Conservation (phyloP, 2,888 invertebrate species). For the Agrochola lota region DNA sequence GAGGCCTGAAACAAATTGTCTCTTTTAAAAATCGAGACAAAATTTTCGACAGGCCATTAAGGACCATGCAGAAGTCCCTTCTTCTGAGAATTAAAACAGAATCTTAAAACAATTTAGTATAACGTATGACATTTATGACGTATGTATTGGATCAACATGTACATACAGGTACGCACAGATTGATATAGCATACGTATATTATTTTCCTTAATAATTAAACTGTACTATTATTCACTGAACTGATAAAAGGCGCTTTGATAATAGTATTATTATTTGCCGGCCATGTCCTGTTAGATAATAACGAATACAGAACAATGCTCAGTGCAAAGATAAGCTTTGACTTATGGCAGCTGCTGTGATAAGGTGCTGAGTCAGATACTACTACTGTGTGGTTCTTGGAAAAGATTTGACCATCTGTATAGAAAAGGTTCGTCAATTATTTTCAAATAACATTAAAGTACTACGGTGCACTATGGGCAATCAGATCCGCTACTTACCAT, state of each 20-base stretch:
- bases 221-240: conserved; percentile 11
- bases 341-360: conserved; percentile 29
- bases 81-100: neutral
- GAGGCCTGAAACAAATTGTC: too few relatives aligned
- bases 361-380: neutral
- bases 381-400: neutral
- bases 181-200: neutral
- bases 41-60: too few relatives aligned
- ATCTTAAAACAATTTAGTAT: neutral
- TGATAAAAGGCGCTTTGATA: conserved; percentile 34
- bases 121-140: neutral
- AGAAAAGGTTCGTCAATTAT: neutral
- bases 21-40: too few relatives aligned
- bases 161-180: neutral
- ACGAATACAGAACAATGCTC: conserved; percentile 27
- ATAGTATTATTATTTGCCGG: conserved; percentile 22
- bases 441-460: too few relatives aligned
- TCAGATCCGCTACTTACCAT: neutral
- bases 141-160: neutral
- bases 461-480: neutral
- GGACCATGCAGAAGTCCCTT: too few relatives aligned
- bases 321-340: conserved; percentile 32
- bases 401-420: neutral
- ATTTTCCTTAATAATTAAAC: conserved; percentile 21
- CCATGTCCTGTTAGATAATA: conserved; percentile 39